Base-by-base conservation (phyloP, 2,113 vertebrate genomes). In the Ochotona curzoniae region DNA sequence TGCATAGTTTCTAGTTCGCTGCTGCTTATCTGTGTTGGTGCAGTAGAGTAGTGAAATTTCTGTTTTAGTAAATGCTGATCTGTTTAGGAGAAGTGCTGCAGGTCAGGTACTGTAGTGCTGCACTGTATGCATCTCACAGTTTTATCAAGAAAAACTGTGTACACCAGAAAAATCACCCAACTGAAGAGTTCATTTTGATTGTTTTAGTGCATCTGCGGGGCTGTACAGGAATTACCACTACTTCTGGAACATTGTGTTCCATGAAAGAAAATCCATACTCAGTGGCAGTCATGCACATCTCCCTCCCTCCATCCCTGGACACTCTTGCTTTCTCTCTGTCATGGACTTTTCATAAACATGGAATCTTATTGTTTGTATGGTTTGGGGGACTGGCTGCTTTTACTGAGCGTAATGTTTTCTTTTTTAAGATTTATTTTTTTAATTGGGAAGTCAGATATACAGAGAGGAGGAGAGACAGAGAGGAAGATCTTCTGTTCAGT, bases 311-410 rank as follows among this genome's bases (percentile, higher is more conserved):
- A 57, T 7, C 54, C 54, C 17, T 57, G 54, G 54, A 57, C 14
- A 57, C 10, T 7, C 28, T 13, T 57, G 28, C 66, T 60, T 21
- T 35, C 7, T 64, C 32, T 78, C 18, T 67, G 5, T 92, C 78
- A 12, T 61, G 23, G 84, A 32, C 18, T 5, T 51, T 51, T 54
- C 49, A 10, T 14, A 0, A 51, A 2, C 9, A 18, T 6, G 12
- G 26, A 79, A 74, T 47, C 51, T 18, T 32, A 7, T 1, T n/a
- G n/a, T n/a, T 17, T 26, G 6, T 84, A 64, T 32, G 44, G 49
- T 86, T 63, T 57, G 74, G 35, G 23, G 70, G 78, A 80, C 26
- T 92, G 60, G 9, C 47, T 49, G 17, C 30, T 84, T 88, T 83
- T 20, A 75, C 57, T 21, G n/a, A 10, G 44, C 12, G 2, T 54